These are phyloP conservation scores for Pollenia griseotomentosa DNA, from an alignment of 2,888 invertebrate species.

Conservation along the genomic window DNA sequence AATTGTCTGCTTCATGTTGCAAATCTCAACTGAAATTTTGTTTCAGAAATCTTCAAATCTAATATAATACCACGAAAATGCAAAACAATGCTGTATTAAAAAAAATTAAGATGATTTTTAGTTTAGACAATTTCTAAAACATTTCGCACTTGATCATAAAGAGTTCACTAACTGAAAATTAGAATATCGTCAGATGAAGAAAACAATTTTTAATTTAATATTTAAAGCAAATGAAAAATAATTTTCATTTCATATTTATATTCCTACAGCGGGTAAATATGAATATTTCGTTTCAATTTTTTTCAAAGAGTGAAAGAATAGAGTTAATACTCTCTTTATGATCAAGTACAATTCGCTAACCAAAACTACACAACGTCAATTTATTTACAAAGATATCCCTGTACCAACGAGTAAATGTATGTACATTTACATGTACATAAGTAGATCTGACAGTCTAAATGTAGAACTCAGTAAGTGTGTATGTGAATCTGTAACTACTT, in stretches of 20 bases:
- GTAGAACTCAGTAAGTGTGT: neutral
- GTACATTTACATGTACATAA: neutral
- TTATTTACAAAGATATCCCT: neutral
- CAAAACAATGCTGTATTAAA: neutral
- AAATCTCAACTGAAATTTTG: conserved; percentile 13
- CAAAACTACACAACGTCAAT: neutral
- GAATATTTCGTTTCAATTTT: too few relatives aligned
- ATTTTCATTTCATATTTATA: too few relatives aligned
- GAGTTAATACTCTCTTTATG: too few relatives aligned
- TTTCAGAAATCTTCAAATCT: conserved; percentile 7
- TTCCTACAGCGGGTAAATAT: too few relatives aligned
- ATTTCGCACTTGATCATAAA: too few relatives aligned
- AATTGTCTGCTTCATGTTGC: conserved; percentile 34
- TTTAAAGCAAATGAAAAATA: too few relatives aligned
- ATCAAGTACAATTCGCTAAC: neutral
- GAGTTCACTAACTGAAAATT: too few relatives aligned
- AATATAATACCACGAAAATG: conserved; percentile 3
- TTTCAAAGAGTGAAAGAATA: too few relatives aligned
- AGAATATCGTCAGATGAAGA: too few relatives aligned
- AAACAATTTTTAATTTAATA: too few relatives aligned
- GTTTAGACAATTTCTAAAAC: too few relatives aligned
- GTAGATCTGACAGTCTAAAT: conserved; percentile 6
- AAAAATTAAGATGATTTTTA: conserved; percentile 17
- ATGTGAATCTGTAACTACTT: conserved; percentile 8
- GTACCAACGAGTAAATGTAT: neutral